Evolutionary conservation across 2,113 vertebrate species (phyloP), one percentile per base, ranked within the genome.

Genomic region (Origma solitaria): DNA sequence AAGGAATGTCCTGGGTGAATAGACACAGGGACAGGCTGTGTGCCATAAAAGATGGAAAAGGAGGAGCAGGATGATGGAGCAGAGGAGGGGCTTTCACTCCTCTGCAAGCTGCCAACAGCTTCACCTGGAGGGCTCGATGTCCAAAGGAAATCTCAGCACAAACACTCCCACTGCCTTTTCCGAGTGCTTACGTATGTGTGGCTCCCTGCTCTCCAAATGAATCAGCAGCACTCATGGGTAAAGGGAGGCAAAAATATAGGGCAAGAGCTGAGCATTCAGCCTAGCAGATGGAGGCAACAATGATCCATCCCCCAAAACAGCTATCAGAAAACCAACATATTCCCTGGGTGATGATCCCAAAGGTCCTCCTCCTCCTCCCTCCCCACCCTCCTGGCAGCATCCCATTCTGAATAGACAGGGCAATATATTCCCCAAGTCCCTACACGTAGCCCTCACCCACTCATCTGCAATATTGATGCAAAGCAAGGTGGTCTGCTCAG

Each of bases 21-120:
- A 5, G 0, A 11, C 8, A 6, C 11, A 44, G 33, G 42, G 31
- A 28, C 3, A 6, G 31, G 4, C 9, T 16, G 11, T 1, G 1
- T 40, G 19, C 42, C 38, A 2, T 1, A 7, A 60, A 17, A 56
- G 31, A 15, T 25, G 37, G 69, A 15, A 33, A n/a, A 85, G n/a
- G 42, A 86, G 37, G 10, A 81, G 23, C 2, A 28, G 30, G 21
- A 37, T 12, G 49, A n/a, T 15, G 31, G n/a, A 35, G 7, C 68
- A 77, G 53, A 22, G 61, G 15, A n/a, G 38, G 30, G 21, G 18
- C 37, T 60, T 3, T 37, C 38, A 21, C 10, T 58, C 25, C 40
- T 76, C 64, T 38, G 33, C 10, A 86, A n/a, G 61, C 14, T 82
- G 38, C 42, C 70, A 79, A 16, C 62, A 91, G 38, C 44, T 37